Conservation (phyloP, 2,113 vertebrate species). For the Notechis scutatus region DNA sequence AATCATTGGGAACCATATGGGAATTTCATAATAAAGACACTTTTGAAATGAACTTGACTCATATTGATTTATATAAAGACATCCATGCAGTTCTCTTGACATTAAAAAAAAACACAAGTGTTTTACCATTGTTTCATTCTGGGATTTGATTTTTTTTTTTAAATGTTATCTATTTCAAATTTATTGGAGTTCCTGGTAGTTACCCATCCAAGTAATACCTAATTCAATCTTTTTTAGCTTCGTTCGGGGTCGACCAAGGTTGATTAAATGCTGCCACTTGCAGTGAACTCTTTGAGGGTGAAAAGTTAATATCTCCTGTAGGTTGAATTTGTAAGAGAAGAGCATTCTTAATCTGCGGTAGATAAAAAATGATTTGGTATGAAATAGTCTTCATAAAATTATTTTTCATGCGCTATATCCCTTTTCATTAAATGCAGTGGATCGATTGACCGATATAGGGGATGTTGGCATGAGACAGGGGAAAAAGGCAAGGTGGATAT, state of each 20-base stretch:
- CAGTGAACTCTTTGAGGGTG: neutral
- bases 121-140: neutral
- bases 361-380: neutral
- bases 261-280: neutral
- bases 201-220: neutral
- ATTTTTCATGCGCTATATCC: neutral
- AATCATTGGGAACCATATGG: neutral
- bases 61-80: neutral
- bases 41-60: neutral
- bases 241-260: neutral
- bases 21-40: neutral
- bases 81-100: neutral
- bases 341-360: neutral
- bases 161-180: neutral
- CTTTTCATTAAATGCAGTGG: neutral
- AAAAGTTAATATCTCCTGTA: neutral
- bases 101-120: neutral
- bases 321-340: neutral
- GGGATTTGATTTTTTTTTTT: neutral
- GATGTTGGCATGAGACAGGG: neutral
- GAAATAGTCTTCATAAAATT: too few relatives aligned
- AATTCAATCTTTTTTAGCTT: neutral
- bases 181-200: neutral
- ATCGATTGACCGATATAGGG: neutral
- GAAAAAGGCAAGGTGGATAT: neutral